Evolutionary conservation across 2,888 invertebrate genomes (phyloP).

Genomic region (Acanthoscelides obtectus): DNA sequence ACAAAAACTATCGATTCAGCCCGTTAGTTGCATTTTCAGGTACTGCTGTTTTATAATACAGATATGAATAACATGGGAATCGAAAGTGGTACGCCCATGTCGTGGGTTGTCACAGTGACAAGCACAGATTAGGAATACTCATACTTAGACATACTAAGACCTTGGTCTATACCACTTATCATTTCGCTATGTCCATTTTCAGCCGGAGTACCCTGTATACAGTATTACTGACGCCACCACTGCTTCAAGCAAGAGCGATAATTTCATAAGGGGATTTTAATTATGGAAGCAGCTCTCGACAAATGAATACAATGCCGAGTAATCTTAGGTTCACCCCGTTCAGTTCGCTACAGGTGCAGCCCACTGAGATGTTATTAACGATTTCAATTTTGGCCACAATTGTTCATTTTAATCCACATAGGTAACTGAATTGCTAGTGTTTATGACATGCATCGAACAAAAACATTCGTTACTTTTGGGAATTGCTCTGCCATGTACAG

Average conservation of each 20-base stretch:
- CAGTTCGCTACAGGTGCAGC: neutral
- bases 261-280: neutral
- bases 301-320: neutral
- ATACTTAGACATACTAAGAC: too few species aligned
- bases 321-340: neutral
- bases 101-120: too few species aligned
- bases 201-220: too few species aligned
- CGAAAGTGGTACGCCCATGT: too few species aligned
- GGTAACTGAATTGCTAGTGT: neutral
- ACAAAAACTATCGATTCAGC: too few species aligned
- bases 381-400: neutral
- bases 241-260: neutral
- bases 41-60: too few species aligned
- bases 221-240: neutral
- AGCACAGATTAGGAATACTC: too few species aligned
- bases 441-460: neutral
- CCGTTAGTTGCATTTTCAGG: too few species aligned
- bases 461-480: neutral
- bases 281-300: neutral
- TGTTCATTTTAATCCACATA: neutral
- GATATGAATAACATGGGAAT: too few species aligned
- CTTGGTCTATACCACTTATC: too few species aligned
- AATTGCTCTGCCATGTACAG: neutral
- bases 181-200: too few species aligned
- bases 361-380: neutral